phyloP scores from a whole-genome alignment of 2,113 vertebrate species.

The Hipposideros armiger region DNA sequence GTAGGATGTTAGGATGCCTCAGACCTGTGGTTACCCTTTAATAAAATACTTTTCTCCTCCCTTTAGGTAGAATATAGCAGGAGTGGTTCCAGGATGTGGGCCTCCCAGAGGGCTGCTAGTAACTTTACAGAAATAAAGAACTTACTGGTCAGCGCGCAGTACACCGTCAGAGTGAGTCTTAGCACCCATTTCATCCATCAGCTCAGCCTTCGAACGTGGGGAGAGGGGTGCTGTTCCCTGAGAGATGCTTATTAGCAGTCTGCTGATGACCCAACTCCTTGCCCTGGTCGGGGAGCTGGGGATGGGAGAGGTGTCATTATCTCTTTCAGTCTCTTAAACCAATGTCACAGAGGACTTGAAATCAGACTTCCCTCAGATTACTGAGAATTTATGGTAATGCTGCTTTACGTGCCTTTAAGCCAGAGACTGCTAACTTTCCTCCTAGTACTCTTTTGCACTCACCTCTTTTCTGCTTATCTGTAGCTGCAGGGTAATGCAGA shows the following conservation, averaged over 20 bases:
- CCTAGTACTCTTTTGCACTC: background rate
- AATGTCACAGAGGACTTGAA: background rate
- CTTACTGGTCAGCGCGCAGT: conserved; percentile 89
- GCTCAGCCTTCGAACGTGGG: accelerated
- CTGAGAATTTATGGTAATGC: too few species aligned
- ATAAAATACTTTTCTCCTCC: background rate
- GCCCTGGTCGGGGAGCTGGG: background rate
- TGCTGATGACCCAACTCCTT: background rate
- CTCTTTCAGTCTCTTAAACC: background rate
- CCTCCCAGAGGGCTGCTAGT: conserved; percentile 89
- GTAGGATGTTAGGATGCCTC: background rate
- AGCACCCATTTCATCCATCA: accelerated
- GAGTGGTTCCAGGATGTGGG: conserved; percentile 91
- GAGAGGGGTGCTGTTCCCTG: background rate
- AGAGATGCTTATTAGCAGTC: background rate
- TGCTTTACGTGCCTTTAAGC: background rate
- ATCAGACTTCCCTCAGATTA: background rate
- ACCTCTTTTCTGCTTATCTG: background rate
- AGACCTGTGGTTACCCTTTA: background rate
- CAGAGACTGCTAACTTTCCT: background rate
- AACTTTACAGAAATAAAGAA: conserved; percentile 89
- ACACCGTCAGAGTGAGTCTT: conserved; percentile 93
- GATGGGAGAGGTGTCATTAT: background rate
- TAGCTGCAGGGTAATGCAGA: background rate
- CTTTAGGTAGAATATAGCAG: conserved; percentile 94